Evolutionary conservation across 2,888 invertebrate species (phyloP).

Genomic region (Leptopilina drosophilae): DNA sequence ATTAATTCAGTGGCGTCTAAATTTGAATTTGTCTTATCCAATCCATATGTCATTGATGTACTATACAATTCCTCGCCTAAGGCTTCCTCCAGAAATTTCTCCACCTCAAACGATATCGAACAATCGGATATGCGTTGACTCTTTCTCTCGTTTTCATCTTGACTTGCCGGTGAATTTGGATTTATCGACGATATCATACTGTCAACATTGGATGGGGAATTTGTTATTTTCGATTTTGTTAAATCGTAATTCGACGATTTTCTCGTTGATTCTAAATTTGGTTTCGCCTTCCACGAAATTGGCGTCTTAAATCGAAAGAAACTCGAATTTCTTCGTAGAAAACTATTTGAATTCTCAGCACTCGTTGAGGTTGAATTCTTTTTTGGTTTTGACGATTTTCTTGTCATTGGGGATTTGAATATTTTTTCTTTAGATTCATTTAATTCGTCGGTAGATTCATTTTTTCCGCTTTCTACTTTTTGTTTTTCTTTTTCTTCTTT

Average conservation of each 20-base stretch:
- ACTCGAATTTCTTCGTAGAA: not conserved
- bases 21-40: slow-evolving; percentile 48
- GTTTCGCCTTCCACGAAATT: slow-evolving; percentile 44
- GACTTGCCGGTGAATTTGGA: slow-evolving; percentile 44
- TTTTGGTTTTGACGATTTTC: not conserved
- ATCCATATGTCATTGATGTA: slow-evolving; percentile 40
- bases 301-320: slow-evolving; percentile 45
- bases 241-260: slow-evolving; percentile 52
- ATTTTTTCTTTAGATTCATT: not conserved
- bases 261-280: slow-evolving; percentile 64
- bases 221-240: not conserved
- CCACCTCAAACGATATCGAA: slow-evolving; percentile 54
- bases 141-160: not conserved
- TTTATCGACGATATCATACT: slow-evolving; percentile 56
- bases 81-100: slow-evolving; percentile 62
- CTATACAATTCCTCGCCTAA: slow-evolving; percentile 62
- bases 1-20: slow-evolving; percentile 56
- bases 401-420: not conserved
- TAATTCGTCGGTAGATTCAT: not conserved
- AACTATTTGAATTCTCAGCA: not conserved
- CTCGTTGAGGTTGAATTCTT: not conserved
- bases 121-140: slow-evolving; percentile 40
- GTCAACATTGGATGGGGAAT: slow-evolving; percentile 49
- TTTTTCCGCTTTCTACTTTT: not conserved
- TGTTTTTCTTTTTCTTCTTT: not conserved